Evolutionary conservation across 2,113 vertebrate species (phyloP).

Genomic region (Paraplagusia blochii): DNA sequence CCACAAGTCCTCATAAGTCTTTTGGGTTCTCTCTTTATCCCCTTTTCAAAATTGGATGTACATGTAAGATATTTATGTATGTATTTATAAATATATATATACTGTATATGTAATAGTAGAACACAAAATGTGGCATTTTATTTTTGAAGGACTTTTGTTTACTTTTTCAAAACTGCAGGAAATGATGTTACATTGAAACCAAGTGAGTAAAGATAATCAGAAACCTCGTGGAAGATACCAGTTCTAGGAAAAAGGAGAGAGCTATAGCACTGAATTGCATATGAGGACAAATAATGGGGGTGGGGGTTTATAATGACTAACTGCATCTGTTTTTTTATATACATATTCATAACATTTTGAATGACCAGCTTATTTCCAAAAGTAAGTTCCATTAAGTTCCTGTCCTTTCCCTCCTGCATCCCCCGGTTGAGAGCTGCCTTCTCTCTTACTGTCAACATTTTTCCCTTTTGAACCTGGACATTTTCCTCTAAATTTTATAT

Average conservation of each 20-base stretch:
- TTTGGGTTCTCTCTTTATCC: slow-evolving; percentile 68
- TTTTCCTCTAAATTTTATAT: slow-evolving; percentile 73
- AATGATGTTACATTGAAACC: slow-evolving; percentile 70
- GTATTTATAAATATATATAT: slow-evolving; percentile 82
- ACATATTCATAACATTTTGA: slow-evolving; percentile 52
- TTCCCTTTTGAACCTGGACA: slow-evolving; percentile 48
- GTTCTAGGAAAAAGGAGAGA: slow-evolving; percentile 52
- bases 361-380: slow-evolving; percentile 40
- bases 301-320: slow-evolving; percentile 68
- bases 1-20: slow-evolving; percentile 72
- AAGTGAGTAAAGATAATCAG: slow-evolving; percentile 37
- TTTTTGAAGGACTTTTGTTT: slow-evolving; percentile 80
- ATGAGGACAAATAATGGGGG: slow-evolving; percentile 71
- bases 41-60: slow-evolving; percentile 76
- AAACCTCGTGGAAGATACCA: slow-evolving; percentile 49
- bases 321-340: slow-evolving; percentile 51
- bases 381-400: slow-evolving; percentile 44
- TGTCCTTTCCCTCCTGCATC: slow-evolving; percentile 12
- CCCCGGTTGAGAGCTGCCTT: slow-evolving; percentile 29
- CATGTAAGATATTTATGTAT: slow-evolving; percentile 86
- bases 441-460: slow-evolving; percentile 18
- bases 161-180: slow-evolving; percentile 79
- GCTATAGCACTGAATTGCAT: slow-evolving; percentile 66
- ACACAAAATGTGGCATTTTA: slow-evolving; percentile 79
- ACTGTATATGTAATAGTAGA: slow-evolving; percentile 83